Evolutionary conservation across 1,140 invertebrate genomes (phyloP), one percentile per base, ranked within the genome.

Genomic region (Megalopta genalis): DNA sequence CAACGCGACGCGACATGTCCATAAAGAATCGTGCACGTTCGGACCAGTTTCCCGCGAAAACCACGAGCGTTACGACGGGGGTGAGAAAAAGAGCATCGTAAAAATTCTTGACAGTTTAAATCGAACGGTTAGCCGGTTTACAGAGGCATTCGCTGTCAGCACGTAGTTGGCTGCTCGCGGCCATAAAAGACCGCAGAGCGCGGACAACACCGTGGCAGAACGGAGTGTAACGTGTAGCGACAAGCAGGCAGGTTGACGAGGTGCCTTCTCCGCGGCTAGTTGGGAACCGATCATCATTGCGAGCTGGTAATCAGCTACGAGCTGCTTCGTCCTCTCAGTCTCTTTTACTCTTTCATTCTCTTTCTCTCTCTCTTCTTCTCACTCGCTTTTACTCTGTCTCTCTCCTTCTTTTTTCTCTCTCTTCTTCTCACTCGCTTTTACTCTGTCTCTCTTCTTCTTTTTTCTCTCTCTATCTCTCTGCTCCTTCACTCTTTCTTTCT

Each of bases 291-390:
- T 88, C 88, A 88, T 87, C 85, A 84, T 70, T 62, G 69, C 81
- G 66, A 88, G 83, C 86, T 84, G 84, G 85, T 88, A 88, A 90
- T 90, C 90, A 88, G 86, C 85, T 81, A 75, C 79, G 77, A 71
- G 78, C 65, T 74, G 12, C 23, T 67, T 39, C 14, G 25, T 3
- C 10, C 23, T 75, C 23, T 37, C 67, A 4, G 1, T 32, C 42
- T 14, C 14, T n/a, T n/a, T n/a, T n/a, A n/a, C n/a, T 46, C 42
- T 46, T 14, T 9, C 2, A 14, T 9, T 46, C 14, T 42, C 9
- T 42, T 9, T 12, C 10, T 46, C 42, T 46, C 42, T 12, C 42
- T 46, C 42, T 46, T 12, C 12, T 9, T 46, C 9, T 14, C 14
- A 10, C 14, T 14, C 14, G 10, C 7, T 10, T 14, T 46, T 76